A percentile compares a stretch with the other conserved stretches of the same genome.
Conservation (phyloP, 1,140 invertebrate species). For the Saxidomus purpurata region DNA sequence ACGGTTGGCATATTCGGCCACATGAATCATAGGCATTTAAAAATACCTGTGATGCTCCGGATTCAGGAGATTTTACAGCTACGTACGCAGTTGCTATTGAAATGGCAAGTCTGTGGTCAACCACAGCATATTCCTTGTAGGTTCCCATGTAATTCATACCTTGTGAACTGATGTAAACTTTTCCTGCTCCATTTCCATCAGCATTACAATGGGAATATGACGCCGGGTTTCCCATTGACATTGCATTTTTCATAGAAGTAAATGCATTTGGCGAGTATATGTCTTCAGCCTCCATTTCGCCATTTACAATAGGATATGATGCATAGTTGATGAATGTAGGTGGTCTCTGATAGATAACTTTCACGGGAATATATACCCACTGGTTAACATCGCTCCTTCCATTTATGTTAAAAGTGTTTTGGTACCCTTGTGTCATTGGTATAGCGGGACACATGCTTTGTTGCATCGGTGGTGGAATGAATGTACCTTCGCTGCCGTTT, state of each 20-base stretch:
- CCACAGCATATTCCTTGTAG: constrained; percentile 81
- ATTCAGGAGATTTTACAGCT: constrained; percentile 75
- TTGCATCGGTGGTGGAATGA: neutral
- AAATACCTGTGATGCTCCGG: constrained; percentile 68
- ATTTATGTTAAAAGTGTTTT: constrained; percentile 80
- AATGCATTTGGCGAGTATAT: constrained; percentile 72
- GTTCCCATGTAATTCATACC: constrained; percentile 82
- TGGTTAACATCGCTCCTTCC: constrained; percentile 76
- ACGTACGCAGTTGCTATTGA: constrained; percentile 80
- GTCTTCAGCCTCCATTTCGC: constrained; percentile 68
- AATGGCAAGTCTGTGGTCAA: constrained; percentile 79
- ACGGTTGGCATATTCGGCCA: constrained; percentile 79
- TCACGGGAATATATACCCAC: constrained; percentile 81
- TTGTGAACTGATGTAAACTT: constrained; percentile 77
- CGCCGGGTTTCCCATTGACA: constrained; percentile 48
- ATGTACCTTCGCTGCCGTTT: constrained; percentile 18
- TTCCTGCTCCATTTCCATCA: constrained; percentile 71
- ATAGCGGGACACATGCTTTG: neutral
- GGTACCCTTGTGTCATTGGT: constrained; percentile 66
- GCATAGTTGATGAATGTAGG: constrained; percentile 72
- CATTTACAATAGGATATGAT: constrained; percentile 78
- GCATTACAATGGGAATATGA: constrained; percentile 36
- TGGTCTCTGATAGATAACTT: constrained; percentile 76
- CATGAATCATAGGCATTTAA: constrained; percentile 80
- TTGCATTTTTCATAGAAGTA: constrained; percentile 15